Conservation (phyloP, 2,113 vertebrate genomes). For the Rostratula benghalensis region DNA sequence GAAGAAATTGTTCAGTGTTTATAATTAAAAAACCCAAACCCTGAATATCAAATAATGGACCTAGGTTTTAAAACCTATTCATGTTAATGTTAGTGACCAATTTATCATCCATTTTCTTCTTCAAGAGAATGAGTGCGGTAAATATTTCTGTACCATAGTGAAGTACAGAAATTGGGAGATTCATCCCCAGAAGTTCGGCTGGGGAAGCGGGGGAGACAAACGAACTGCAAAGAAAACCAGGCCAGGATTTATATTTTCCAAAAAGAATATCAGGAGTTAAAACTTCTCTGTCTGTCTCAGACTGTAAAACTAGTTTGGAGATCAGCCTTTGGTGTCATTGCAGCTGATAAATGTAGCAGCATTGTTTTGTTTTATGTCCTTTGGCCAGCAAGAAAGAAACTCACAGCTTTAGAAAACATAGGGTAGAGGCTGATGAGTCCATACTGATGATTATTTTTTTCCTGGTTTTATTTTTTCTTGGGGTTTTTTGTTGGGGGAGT, state of each 20-base stretch:
- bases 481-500: neutral
- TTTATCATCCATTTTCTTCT: neutral
- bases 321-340: neutral
- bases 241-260: neutral
- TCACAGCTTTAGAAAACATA: neutral
- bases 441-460: neutral
- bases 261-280: neutral
- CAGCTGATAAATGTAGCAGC: neutral
- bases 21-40: neutral
- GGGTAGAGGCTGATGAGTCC: neutral
- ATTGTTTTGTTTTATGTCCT: slow-evolving; percentile 8
- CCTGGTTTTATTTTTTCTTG: neutral
- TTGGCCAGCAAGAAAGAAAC: neutral
- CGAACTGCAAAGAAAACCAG: neutral
- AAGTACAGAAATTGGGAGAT: neutral
- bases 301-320: neutral
- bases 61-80: neutral
- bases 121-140: neutral
- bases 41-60: neutral
- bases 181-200: neutral
- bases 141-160: neutral
- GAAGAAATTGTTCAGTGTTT: neutral
- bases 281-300: neutral
- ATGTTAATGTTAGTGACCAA: neutral
- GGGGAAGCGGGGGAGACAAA: neutral